Percentiles rank a stretch among this genome's conserved stretches.
Evolutionary conservation across 2,888 invertebrate species (phyloP).

Genomic region (Deroplatys truncata): DNA sequence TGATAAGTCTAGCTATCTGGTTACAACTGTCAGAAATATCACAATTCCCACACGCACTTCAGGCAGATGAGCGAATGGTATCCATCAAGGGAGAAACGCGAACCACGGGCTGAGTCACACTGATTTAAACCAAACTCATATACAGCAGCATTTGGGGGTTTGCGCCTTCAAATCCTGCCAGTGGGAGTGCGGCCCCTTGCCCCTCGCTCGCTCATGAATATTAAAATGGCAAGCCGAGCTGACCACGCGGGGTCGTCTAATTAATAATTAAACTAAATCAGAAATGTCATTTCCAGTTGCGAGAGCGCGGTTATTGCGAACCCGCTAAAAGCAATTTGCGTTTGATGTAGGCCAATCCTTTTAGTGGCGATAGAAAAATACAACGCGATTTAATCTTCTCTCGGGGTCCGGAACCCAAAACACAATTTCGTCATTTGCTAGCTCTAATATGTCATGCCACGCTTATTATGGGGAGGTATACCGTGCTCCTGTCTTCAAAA

Average conservation of each 20-base stretch:
- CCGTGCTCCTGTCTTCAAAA: no score
- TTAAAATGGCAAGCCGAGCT: background rate
- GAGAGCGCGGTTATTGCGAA: background rate
- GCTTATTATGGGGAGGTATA: no score
- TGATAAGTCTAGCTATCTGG: no score
- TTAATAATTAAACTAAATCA: constrained; percentile 2
- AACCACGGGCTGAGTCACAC: no score
- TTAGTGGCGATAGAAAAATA: background rate
- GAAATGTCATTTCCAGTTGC: background rate
- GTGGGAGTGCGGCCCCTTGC: background rate
- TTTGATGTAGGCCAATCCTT: background rate
- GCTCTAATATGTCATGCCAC: no score
- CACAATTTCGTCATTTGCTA: background rate
- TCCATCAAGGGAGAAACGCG: no score
- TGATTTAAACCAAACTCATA: background rate
- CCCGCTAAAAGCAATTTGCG: background rate
- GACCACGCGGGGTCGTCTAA: background rate
- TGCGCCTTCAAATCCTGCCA: background rate
- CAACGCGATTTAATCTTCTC: background rate
- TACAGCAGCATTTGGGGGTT: background rate
- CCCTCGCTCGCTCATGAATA: background rate
- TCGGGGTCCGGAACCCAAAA: background rate
- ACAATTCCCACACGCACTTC: no score
- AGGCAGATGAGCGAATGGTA: no score
- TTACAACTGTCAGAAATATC: no score